phyloP scores from a whole-genome alignment of 53 echinoderm and acorn worm genomes.

The Crossaster papposus region DNA sequence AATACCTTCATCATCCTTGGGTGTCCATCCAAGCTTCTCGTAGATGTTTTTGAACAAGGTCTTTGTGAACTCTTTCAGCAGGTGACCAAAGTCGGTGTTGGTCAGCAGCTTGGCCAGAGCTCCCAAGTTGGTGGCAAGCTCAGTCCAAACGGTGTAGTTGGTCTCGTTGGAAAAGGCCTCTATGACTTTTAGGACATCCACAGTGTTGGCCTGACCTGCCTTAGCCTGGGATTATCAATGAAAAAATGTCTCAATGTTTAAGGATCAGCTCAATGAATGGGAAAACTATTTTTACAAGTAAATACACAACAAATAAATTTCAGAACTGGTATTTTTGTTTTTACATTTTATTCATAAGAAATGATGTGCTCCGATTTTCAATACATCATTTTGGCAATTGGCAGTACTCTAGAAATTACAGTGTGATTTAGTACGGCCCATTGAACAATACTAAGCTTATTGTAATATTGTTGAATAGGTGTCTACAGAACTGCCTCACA shows the following conservation, averaged over 20 bases:
- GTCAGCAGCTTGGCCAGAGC: constrained; percentile 75
- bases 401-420: too few relatives aligned
- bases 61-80: constrained; percentile 74
- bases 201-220: constrained; percentile 97
- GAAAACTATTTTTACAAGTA: too few relatives aligned
- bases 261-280: background rate
- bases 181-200: constrained; percentile 86
- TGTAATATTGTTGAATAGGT: too few relatives aligned
- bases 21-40: constrained; percentile 80
- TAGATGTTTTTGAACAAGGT: constrained; percentile 72
- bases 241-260: background rate
- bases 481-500: too few relatives aligned
- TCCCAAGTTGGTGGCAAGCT: constrained; percentile 82
- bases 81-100: constrained; percentile 69
- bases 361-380: too few relatives aligned
- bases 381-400: too few relatives aligned
- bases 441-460: too few relatives aligned
- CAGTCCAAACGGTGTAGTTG: constrained; percentile 97
- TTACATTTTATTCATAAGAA: too few relatives aligned
- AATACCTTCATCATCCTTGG: constrained; percentile 74
- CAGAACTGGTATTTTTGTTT: too few relatives aligned
- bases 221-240: constrained; percentile 71
- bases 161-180: constrained; percentile 93
- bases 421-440: too few relatives aligned
- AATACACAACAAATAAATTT: too few relatives aligned